These are phyloP conservation scores for Amphiprion ocellaris DNA, from an alignment of 2,113 vertebrate genomes.

Conservation along the genomic window DNA sequence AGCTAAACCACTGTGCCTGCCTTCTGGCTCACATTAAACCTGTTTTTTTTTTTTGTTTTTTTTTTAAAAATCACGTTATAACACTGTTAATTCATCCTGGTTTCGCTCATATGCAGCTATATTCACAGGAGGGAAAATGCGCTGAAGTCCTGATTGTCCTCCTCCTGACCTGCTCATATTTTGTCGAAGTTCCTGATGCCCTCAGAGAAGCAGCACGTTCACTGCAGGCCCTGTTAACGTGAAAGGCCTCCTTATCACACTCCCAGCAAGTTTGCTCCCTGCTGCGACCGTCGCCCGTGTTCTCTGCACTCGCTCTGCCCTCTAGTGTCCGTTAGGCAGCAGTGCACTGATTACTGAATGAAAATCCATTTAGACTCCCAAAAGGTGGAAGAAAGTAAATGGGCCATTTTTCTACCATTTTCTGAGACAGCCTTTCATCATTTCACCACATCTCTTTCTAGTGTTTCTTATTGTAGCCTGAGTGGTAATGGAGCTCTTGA, in stretches of 20 bases:
- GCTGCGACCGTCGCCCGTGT: constrained; percentile 36
- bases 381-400: constrained; percentile 82
- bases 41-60: neutral
- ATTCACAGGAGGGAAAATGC: constrained; percentile 34
- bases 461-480: constrained; percentile 75
- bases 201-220: constrained; percentile 61
- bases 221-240: constrained; percentile 52
- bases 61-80: neutral
- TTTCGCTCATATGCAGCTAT: constrained; percentile 18
- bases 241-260: constrained; percentile 71
- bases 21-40: constrained; percentile 23
- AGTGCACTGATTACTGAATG: constrained; percentile 57
- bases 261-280: constrained; percentile 61
- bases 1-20: constrained; percentile 8
- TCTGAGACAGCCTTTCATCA: constrained; percentile 84
- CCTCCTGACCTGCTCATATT: constrained; percentile 68
- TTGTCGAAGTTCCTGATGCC: constrained; percentile 56
- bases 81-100: constrained; percentile 20
- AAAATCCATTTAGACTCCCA: constrained; percentile 68
- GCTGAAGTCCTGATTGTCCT: constrained; percentile 59
- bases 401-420: constrained; percentile 85
- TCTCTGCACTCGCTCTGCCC: constrained; percentile 76
- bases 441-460: constrained; percentile 73
- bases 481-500: constrained; percentile 80
- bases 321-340: constrained; percentile 73